A percentile compares a stretch with the other conserved stretches of the same genome.
Conservation (phyloP, 35 echinoderm and acorn worm genomes). For the Acanthaster planci region DNA sequence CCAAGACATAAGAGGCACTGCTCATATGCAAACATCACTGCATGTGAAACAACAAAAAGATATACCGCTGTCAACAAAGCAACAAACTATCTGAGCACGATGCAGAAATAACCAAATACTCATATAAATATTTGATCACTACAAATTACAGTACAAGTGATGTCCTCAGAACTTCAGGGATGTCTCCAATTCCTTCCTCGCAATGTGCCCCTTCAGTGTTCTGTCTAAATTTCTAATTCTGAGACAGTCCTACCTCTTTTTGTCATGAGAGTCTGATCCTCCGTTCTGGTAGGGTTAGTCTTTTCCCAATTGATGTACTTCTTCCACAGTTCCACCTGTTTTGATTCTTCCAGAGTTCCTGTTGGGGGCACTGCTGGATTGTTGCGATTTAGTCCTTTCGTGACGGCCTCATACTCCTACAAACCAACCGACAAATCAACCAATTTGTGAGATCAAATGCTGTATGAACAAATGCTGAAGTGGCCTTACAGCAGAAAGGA, state of each 20-base stretch:
- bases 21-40: constrained; percentile 99
- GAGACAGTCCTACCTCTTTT: constrained; percentile 78
- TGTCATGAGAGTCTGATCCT: constrained; percentile 96
- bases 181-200: too few species aligned
- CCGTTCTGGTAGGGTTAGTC: constrained; percentile 83
- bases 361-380: constrained; percentile 85
- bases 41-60: constrained; percentile 21
- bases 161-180: too few species aligned
- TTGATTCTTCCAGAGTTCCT: constrained; percentile 77
- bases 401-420: constrained; percentile 95
- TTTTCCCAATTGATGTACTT: constrained; percentile 99
- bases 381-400: constrained; percentile 93
- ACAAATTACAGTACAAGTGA: too few species aligned
- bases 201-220: too few species aligned
- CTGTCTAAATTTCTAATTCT: too few species aligned
- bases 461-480: too few species aligned
- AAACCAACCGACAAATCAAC: too few species aligned
- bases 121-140: too few species aligned
- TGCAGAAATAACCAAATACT: too few species aligned
- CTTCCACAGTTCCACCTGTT: constrained; percentile 98
- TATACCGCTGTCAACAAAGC: not conserved
- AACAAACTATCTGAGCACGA: too few species aligned
- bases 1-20: constrained; percentile 93
- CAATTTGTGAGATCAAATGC: too few species aligned
- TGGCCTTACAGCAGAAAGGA: too few species aligned